Evolutionary conservation across 2,888 invertebrate genomes (phyloP).

Genomic region (Scaptomyza caliginosa): DNA sequence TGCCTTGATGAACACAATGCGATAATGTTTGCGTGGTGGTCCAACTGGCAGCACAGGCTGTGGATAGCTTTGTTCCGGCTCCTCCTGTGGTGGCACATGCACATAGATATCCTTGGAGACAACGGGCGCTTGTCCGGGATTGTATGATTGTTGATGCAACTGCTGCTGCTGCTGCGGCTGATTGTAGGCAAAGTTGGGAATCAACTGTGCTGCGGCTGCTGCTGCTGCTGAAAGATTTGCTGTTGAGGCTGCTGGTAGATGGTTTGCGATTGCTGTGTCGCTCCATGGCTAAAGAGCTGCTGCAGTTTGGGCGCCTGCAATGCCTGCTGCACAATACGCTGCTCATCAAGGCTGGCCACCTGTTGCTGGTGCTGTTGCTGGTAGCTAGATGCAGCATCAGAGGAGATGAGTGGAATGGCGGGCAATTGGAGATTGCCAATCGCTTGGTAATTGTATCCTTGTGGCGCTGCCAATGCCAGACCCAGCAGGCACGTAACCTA

Average conservation of each 20-base stretch:
- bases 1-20: slow-evolving; percentile 83
- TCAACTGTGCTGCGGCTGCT: slow-evolving; percentile 41
- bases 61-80: slow-evolving; percentile 69
- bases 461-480: slow-evolving; percentile 74
- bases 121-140: slow-evolving; percentile 42
- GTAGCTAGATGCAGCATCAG: neutral
- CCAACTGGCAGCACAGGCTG: slow-evolving; percentile 61
- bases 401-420: slow-evolving; percentile 17
- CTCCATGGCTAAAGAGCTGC: slow-evolving; percentile 45
- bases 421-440: slow-evolving; percentile 40
- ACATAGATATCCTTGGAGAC: slow-evolving; percentile 83
- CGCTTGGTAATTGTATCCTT: slow-evolving; percentile 80
- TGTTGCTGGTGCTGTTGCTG: slow-evolving; percentile 23
- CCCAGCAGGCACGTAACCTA: slow-evolving; percentile 75
- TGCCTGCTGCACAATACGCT: slow-evolving; percentile 71
- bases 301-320: slow-evolving; percentile 64
- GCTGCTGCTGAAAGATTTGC: slow-evolving; percentile 38
- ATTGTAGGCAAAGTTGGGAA: slow-evolving; percentile 32
- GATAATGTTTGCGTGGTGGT: slow-evolving; percentile 82
- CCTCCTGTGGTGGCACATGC: slow-evolving; percentile 83
- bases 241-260: slow-evolving; percentile 43
- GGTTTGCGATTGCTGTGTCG: slow-evolving; percentile 4
- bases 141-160: slow-evolving; percentile 15
- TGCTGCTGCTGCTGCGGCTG: slow-evolving; percentile 5
- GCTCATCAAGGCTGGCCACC: slow-evolving; percentile 45